Evolutionary conservation across 2,888 invertebrate species (phyloP), one percentile per base, ranked within the genome.

Genomic region (Ellobium chinense): DNA sequence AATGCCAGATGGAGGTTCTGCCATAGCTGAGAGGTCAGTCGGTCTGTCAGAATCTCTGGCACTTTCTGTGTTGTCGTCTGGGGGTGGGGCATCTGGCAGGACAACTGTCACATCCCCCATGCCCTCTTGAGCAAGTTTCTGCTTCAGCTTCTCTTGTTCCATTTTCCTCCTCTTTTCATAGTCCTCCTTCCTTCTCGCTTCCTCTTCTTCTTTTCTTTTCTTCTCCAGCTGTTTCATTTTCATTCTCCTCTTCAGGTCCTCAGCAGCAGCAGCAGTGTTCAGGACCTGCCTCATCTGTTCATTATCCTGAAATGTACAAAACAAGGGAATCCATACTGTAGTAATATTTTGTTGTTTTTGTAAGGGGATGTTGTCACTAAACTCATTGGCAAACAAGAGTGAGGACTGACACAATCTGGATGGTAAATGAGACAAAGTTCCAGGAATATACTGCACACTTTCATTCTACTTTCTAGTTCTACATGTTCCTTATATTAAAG

Each of bases 111-210:
- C 85, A 79, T 90, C 89, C 14, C 85, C 85, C 60, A 90, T 86
- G 7, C 88, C 86, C 66, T 89, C 88, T 63, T 87, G 86, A 72
- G 87, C 85, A 31, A 89, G 86, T 37, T 88, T 85, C 79, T 86
- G 83, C 34, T 83, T 85, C 37, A 88, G 86, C 72, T 80, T 78
- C 63, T 85, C 84, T 63, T 82, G 72, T 63, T 82, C 82, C 74
- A 66, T 73, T 27, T 63, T 58, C 29, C 77, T 66, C 78, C 14
- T 75, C 85, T 27, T 84, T 82, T 70, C 84, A 72, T 62, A 77
- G 75, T 72, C 83, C 78, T 76, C 82, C 79, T n/a, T 83, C 73
- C 31, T 77, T 56, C 14, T 37, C 7, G 63, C 70, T 39, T 31
- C 74, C 58, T 70, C 63, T 21, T 63, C 69, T 63, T 31, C 60